phyloP scores from a whole-genome alignment of 2,797 vertebrate species.

The Hippoglossus hippoglossus region DNA sequence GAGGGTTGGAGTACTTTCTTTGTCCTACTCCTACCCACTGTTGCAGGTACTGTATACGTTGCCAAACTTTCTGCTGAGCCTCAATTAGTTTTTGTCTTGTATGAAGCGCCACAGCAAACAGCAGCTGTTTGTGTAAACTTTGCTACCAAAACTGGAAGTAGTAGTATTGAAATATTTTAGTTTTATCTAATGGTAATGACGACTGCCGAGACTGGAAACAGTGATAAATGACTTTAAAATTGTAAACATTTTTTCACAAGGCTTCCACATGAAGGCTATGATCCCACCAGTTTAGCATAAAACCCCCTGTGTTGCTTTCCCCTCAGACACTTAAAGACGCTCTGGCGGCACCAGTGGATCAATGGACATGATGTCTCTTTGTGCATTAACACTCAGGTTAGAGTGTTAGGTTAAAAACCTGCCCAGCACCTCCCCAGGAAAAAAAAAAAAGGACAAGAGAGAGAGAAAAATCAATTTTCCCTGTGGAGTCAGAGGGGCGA shows the following conservation, averaged over 20 bases:
- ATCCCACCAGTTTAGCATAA: constrained; percentile 50
- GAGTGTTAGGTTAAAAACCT: constrained; percentile 97
- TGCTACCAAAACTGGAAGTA: constrained; percentile 10
- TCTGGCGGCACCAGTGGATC: constrained; percentile 86
- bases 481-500: constrained; percentile 84
- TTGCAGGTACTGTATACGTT: constrained; percentile 66
- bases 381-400: constrained; percentile 94
- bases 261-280: constrained; percentile 23
- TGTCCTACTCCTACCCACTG: constrained; percentile 62
- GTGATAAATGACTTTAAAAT: constrained; percentile 25
- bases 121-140: constrained; percentile 34
- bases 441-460: constrained; percentile 4
- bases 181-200: constrained; percentile 7
- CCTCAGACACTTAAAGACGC: constrained; percentile 75
- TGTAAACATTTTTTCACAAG: constrained; percentile 32
- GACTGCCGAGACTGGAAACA: not conserved
- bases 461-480: constrained; percentile 91
- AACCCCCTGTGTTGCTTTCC: constrained; percentile 25
- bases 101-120: constrained; percentile 13
- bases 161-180: too few species aligned
- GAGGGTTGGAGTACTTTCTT: constrained; percentile 70
- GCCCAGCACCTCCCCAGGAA: constrained; percentile 84
- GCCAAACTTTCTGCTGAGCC: constrained; percentile 70
- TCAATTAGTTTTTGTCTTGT: constrained; percentile 48
- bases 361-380: constrained; percentile 96